Base-by-base conservation (phyloP, 2,113 vertebrate species). In the Tragelaphus scriptus region DNA sequence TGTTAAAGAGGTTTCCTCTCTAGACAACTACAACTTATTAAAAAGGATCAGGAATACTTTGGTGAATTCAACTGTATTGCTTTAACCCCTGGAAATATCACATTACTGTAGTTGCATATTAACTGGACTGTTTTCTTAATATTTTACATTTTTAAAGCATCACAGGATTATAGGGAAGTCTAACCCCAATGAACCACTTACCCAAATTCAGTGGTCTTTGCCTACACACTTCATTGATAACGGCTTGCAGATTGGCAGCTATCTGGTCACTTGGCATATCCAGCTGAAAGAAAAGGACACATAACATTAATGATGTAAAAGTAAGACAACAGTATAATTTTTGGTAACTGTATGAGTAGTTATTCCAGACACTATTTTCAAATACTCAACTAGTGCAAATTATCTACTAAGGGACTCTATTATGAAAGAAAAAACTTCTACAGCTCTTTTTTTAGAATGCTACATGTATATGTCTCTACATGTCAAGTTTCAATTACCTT, bases 191-290 rank as follows among this genome's bases (percentile, higher is more conserved):
- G 0, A 19, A 77, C 5, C 53, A 90, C 99, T 92, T 98, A 99
- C 99, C 99, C 0, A 98, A 98, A 79, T 95, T 87, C 1, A 98
- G 91, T 0, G 99, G 99, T 96, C 99, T 99, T 93, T 99, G 99
- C 0, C 98, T 99, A 97, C 99, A 99, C 36, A 99, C 99, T 7
- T 99, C 99, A 0, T 93, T 79, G 94, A 99, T 92, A 90, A 99
- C 3, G 0, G 98, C 26, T 93, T 99, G 98, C 1, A 99, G 98
- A 98, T 99, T 99, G 91, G 98, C 98, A 19, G 98, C 10, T 97
- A 99, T 99, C 56, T 99, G 98, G 58, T 99, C 99, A 94, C 85
- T 97, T 17, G 99, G 98, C 99, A 99, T 99, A 98, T 99, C 98
- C 97, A 99, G 98, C 99, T 99, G 98, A 75, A 99, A 98, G 61